These are phyloP conservation scores for Drosophila falleni DNA, from an alignment of 2,888 invertebrate genomes.

Conservation along the genomic window DNA sequence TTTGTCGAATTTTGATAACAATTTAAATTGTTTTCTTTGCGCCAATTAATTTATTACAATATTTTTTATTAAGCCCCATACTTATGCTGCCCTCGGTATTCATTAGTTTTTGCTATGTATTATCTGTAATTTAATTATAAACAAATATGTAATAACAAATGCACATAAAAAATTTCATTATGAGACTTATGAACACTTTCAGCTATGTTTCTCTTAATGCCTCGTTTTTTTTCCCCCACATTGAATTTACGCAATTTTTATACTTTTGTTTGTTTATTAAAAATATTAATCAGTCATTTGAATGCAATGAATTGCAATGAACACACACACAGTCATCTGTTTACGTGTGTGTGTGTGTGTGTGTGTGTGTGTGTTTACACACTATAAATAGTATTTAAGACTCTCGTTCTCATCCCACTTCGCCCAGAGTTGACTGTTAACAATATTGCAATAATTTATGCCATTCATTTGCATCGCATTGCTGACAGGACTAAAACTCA, in stretches of 20 bases:
- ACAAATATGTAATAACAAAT: constrained; percentile 71
- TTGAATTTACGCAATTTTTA: constrained; percentile 42
- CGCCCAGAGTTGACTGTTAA: constrained; percentile 42
- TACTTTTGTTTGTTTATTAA: constrained; percentile 72
- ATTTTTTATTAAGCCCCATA: constrained; percentile 53
- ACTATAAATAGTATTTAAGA: constrained; percentile 50
- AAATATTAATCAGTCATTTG: constrained; percentile 83
- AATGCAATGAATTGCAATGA: constrained; percentile 79
- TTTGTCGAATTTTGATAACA: constrained; percentile 32
- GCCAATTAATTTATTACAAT: constrained; percentile 78
- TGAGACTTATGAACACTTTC: constrained; percentile 56
- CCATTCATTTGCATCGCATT: constrained; percentile 61
- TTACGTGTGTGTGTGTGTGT: background rate
- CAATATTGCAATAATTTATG: constrained; percentile 73
- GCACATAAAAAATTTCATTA: constrained; percentile 39
- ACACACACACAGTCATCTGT: constrained; percentile 10
- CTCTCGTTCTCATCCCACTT: background rate
- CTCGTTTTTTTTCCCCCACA: constrained; percentile 27
- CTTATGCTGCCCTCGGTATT: constrained; percentile 10
- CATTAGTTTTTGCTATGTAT: constrained; percentile 30
- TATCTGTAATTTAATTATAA: constrained; percentile 72
- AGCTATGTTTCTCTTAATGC: constrained; percentile 39
- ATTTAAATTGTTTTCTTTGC: constrained; percentile 63
- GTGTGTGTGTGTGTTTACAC: constrained; percentile 2
- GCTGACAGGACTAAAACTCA: constrained; percentile 58